Percentiles rank a stretch among this genome's conserved stretches.
Evolutionary conservation across 1,140 invertebrate genomes (phyloP).

Genomic region (Camponotus vicinus): DNA sequence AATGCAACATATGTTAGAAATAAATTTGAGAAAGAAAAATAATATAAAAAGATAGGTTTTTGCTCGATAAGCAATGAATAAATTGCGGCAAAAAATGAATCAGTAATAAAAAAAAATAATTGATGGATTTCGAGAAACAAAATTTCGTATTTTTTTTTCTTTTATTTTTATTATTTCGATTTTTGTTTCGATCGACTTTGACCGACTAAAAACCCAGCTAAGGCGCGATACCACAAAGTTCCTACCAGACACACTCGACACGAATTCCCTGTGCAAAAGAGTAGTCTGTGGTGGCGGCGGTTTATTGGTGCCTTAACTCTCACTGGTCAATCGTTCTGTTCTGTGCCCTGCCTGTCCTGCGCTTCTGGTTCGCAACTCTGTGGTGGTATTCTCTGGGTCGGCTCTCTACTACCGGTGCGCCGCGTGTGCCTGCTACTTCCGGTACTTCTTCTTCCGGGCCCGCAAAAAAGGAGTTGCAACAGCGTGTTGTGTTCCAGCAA

Average conservation of each 20-base stretch:
- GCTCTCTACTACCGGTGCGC: constrained; percentile 80
- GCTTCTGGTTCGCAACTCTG: constrained; percentile 85
- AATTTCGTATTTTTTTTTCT: constrained; percentile 21
- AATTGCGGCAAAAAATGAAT: constrained; percentile 46
- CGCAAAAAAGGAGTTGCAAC: constrained; percentile 92
- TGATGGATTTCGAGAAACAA: not conserved
- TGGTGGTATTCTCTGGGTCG: constrained; percentile 84
- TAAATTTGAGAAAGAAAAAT: not conserved
- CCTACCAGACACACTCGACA: constrained; percentile 69
- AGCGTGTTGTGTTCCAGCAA: constrained; percentile 96
- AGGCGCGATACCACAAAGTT: constrained; percentile 55
- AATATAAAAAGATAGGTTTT: not conserved
- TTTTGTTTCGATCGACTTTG: constrained; percentile 28
- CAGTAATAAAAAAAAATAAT: not conserved
- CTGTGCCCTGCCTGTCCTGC: constrained; percentile 80
- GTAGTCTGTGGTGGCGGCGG: constrained; percentile 83
- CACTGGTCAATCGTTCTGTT: constrained; percentile 86
- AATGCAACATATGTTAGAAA: not conserved
- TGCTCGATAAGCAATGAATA: constrained; percentile 16
- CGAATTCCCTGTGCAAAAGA: constrained; percentile 72
- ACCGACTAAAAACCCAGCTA: constrained; percentile 52
- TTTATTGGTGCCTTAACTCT: constrained; percentile 83
- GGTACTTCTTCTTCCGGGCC: constrained; percentile 77
- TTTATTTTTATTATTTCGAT: constrained; percentile 8
- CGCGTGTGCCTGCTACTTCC: constrained; percentile 75